Percentiles rank a stretch among this genome's conserved stretches.
phyloP scores from a whole-genome alignment of 2,113 vertebrate species.

The Dryoscopus gambensis region DNA sequence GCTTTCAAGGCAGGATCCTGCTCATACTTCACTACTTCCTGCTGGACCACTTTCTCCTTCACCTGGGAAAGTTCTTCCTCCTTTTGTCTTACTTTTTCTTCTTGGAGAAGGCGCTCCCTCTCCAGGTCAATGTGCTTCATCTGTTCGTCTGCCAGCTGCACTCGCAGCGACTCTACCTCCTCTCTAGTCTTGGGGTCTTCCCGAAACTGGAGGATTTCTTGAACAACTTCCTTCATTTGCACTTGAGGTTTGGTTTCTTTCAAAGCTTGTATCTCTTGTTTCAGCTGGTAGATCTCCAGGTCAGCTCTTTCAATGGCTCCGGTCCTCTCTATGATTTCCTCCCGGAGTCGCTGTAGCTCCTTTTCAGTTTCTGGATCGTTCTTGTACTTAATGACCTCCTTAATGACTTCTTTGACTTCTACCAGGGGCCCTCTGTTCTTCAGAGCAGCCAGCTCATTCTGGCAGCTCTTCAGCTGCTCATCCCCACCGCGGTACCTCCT shows the following conservation, averaged over 20 bases:
- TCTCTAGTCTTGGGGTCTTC: conserved; percentile 93
- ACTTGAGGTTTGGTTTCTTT: conserved; percentile 90
- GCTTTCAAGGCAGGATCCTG: conserved; percentile 84
- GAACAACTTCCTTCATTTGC: conserved; percentile 90
- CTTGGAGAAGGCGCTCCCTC: conserved; percentile 75
- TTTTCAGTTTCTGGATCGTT: conserved; percentile 88
- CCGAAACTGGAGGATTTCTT: conserved; percentile 89
- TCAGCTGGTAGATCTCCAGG: conserved; percentile 89
- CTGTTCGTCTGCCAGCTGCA: conserved; percentile 86
- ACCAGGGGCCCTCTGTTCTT: conserved; percentile 86
- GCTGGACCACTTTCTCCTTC: conserved; percentile 86
- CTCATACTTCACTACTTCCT: conserved; percentile 91
- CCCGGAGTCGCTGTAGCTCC: conserved; percentile 88
- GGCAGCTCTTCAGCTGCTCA: conserved; percentile 80
- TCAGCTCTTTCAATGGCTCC: conserved; percentile 86
- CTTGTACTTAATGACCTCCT: conserved; percentile 96
- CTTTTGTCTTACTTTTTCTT: conserved; percentile 84
- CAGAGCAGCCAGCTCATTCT: conserved; percentile 80
- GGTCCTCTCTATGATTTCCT: conserved; percentile 91
- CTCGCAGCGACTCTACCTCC: conserved; percentile 85
- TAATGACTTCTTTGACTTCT: conserved; percentile 90
- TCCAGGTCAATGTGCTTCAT: conserved; percentile 89
- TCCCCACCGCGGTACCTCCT: conserved; percentile 82
- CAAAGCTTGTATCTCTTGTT: conserved; percentile 89
- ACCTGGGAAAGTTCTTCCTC: conserved; percentile 89